Conservation (phyloP, 2,797 vertebrate species). For the Brotula barbata region DNA sequence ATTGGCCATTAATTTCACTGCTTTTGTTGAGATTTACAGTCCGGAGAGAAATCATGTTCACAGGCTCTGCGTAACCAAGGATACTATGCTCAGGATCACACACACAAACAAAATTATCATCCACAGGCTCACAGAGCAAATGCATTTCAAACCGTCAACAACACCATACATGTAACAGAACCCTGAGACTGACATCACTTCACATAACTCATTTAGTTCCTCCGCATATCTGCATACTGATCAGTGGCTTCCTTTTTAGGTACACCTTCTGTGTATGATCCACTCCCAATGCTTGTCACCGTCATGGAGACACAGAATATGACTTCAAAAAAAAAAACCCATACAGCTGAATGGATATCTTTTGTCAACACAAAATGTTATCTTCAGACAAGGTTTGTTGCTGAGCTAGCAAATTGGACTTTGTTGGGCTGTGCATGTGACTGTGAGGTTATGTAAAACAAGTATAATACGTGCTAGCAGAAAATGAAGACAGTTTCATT, state of each 20-base stretch:
- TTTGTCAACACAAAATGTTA: too few species aligned
- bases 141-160: neutral
- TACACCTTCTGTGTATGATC: neutral
- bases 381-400: too few species aligned
- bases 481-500: neutral
- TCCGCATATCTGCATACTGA: neutral
- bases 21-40: constrained; percentile 61
- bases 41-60: constrained; percentile 54
- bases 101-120: constrained; percentile 5
- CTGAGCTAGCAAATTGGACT: too few species aligned
- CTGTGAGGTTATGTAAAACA: constrained; percentile 5
- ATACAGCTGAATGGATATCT: too few species aligned
- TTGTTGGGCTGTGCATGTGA: neutral
- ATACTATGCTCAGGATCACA: constrained; percentile 30
- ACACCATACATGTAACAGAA: too few species aligned
- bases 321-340: too few species aligned
- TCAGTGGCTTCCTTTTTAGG: neutral
- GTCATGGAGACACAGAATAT: too few species aligned
- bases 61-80: constrained; percentile 39
- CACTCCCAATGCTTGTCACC: too few species aligned
- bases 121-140: constrained; percentile 3
- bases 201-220: neutral
- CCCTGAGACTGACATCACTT: neutral
- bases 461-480: too few species aligned
- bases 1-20: constrained; percentile 65